Percentiles rank a stretch among this genome's conserved stretches.
Evolutionary conservation across 2,113 vertebrate genomes (phyloP).

Genomic region (Poeciliopsis prolifica): DNA sequence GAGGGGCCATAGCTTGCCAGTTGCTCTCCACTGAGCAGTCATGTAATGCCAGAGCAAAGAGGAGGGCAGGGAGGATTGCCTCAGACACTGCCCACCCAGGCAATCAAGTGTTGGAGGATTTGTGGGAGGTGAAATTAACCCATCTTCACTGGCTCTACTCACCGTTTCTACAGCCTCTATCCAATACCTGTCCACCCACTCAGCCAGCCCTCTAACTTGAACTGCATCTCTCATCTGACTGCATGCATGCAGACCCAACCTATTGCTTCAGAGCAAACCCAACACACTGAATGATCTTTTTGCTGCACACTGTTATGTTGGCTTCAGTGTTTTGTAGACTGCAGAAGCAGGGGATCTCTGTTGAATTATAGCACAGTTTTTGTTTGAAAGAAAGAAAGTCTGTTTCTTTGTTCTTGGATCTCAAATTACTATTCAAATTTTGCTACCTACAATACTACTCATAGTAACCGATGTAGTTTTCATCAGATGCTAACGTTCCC

Average conservation of each 20-base stretch:
- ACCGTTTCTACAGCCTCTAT: constrained; percentile 58
- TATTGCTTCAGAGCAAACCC: constrained; percentile 44
- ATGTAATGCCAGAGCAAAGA: constrained; percentile 70
- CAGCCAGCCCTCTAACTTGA: constrained; percentile 61
- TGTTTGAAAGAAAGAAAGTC: not conserved
- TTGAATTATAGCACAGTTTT: not conserved
- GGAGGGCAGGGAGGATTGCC: constrained; percentile 71
- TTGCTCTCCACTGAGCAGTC: constrained; percentile 72
- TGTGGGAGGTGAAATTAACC: constrained; percentile 74
- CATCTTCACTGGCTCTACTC: constrained; percentile 63
- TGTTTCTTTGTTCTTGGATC: not conserved
- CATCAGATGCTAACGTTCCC: too few species aligned
- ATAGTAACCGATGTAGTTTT: too few species aligned
- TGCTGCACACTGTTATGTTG: constrained; percentile 9
- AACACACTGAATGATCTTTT: constrained; percentile 40
- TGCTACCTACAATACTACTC: too few species aligned
- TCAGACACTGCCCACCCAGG: constrained; percentile 73
- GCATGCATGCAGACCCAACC: constrained; percentile 40
- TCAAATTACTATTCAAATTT: too few species aligned
- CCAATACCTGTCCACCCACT: constrained; percentile 70
- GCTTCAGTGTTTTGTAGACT: constrained; percentile 18
- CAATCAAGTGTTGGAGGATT: constrained; percentile 77
- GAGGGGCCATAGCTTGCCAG: constrained; percentile 70
- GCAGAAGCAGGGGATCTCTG: not conserved
- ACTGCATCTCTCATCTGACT: constrained; percentile 60